Base-by-base conservation (phyloP, 2,888 invertebrate species). In the Volucella bombylans region DNA sequence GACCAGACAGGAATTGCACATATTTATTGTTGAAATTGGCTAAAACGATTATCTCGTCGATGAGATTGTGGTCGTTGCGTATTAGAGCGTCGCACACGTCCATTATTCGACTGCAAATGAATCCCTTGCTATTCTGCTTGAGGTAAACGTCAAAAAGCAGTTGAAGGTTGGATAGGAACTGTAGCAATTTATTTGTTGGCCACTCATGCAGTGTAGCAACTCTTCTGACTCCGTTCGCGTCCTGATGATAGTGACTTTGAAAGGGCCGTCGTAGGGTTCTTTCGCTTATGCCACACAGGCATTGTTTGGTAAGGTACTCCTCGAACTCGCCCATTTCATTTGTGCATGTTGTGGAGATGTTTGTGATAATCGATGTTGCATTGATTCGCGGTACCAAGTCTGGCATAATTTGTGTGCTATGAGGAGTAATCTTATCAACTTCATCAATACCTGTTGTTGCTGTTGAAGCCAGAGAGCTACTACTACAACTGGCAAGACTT, bases 111-210 rank as follows among this genome's bases (percentile, higher is more conserved):
- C 95, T 94, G 91, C 97, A 97, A 91, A 97, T 96, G 45, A 95
- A 94, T 12, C 97, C 97, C 86, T 95, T 95, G 65, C 94, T 94
- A 88, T 96, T 96, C 90, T 97, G 97, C 90, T 96, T 96, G 68
- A 96, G 93, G 89, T 97, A 96, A 64, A 97, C 94, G 90, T 97
- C 96, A 89, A 96, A 96, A 87, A 97, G 93, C 12, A 97, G 92
- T 89, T 97, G 97, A 88, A 97, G 93, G 87, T 96, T 96, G 80
- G 97, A 97, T 85, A 97, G 93, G 89, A 96, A 96, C 88, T 96
- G 95, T 52, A 97, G 90, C 6, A 96, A 93, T 89, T 94, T 94
- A 86, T 94, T 93, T n/a, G 93, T 93, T 49, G 94, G 93, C 94
- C 95, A 95, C 90, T 94, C 93, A 71, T 93, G 92, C 69, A 94